Conservation (phyloP, 2,888 invertebrate species). For the Andrena bucephala region DNA sequence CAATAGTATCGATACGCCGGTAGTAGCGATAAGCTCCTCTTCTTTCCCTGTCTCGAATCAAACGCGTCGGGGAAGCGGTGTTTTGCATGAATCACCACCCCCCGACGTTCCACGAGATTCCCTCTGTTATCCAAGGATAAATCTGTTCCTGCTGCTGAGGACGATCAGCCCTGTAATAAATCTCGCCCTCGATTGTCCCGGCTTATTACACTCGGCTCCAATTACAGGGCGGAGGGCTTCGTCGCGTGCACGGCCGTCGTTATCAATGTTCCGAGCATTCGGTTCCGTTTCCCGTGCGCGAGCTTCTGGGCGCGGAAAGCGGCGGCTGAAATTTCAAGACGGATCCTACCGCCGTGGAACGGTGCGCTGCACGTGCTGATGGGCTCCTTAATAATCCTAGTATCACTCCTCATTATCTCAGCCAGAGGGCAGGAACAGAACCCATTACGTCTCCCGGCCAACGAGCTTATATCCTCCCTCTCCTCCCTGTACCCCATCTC, state of each 20-base stretch:
- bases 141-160: background rate
- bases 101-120: conserved; percentile 14
- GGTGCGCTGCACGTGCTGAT: conserved; percentile 66
- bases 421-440: conserved; percentile 69
- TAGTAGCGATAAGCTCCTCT: background rate
- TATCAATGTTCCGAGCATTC: conserved; percentile 17
- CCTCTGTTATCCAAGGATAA: conserved; percentile 5
- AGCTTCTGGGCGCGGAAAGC: conserved; percentile 17
- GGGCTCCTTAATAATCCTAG: conserved; percentile 74
- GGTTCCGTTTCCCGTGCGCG: background rate
- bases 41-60: conserved; percentile 4
- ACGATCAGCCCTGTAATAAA: conserved; percentile 19
- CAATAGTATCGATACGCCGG: too few relatives aligned
- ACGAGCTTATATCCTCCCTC: conserved; percentile 63
- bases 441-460: conserved; percentile 71
- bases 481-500: background rate
- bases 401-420: conserved; percentile 77
- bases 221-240: conserved; percentile 29
- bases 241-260: conserved; percentile 19
- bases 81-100: conserved; percentile 6
- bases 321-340: conserved; percentile 44
- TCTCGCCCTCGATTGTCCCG: conserved; percentile 15
- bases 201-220: conserved; percentile 23
- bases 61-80: background rate
- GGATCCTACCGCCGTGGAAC: conserved; percentile 51